These are phyloP conservation scores for Dynastes tityus DNA, from an alignment of 2,888 invertebrate genomes.

Conservation along the genomic window DNA sequence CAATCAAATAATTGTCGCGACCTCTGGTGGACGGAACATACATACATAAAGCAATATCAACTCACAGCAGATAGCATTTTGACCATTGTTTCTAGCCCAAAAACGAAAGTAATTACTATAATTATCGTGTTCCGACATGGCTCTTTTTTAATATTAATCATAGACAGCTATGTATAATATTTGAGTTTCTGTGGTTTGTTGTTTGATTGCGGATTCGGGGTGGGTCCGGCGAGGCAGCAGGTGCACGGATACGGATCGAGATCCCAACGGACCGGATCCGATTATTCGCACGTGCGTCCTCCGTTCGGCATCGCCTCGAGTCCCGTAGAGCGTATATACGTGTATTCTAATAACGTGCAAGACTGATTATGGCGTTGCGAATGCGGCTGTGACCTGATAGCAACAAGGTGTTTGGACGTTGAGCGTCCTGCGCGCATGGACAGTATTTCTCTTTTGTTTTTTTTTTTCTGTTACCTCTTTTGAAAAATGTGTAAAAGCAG, in stretches of 20 bases:
- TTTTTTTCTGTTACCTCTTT: conserved; percentile 2
- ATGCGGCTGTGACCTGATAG: conserved; percentile 52
- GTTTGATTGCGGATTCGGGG: conserved; percentile 48
- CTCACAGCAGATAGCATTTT: conserved; percentile 49
- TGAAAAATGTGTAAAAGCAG: background rate
- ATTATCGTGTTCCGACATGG: conserved; percentile 48
- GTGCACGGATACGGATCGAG: conserved; percentile 2
- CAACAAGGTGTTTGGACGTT: conserved; percentile 50
- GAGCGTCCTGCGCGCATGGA: conserved; percentile 43
- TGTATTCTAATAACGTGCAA: conserved; percentile 50
- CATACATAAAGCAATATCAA: conserved; percentile 17
- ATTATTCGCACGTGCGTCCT: conserved; percentile 7
- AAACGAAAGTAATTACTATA: background rate
- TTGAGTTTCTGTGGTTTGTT: conserved; percentile 54
- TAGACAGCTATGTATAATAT: conserved; percentile 53
- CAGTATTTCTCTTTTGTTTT: conserved; percentile 30
- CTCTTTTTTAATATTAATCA: conserved; percentile 42
- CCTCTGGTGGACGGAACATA: conserved; percentile 41
- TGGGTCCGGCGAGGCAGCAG: background rate
- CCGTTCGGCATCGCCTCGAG: background rate
- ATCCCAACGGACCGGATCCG: background rate
- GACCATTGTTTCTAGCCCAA: conserved; percentile 46
- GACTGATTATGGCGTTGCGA: conserved; percentile 52
- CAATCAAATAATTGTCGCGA: conserved; percentile 5
- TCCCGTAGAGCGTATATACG: conserved; percentile 35